phyloP scores from a whole-genome alignment of 2,888 invertebrate species.

The Chrysolina haemoptera region DNA sequence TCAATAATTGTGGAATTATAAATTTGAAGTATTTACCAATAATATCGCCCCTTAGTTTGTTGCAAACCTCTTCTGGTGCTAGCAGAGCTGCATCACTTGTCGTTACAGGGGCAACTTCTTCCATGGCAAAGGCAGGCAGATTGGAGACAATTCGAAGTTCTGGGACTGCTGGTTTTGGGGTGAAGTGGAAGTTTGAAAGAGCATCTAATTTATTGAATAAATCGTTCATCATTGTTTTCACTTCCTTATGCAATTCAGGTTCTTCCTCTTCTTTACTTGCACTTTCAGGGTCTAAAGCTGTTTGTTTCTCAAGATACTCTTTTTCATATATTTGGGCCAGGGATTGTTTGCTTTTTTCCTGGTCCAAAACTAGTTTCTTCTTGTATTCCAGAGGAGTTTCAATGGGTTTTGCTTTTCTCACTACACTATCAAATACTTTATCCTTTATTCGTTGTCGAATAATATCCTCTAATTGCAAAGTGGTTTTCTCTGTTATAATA shows the following conservation, averaged over 20 bases:
- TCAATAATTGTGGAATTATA: not conserved
- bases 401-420: constrained; percentile 86
- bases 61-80: constrained; percentile 93
- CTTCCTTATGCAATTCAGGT: constrained; percentile 84
- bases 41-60: constrained; percentile 72
- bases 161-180: constrained; percentile 87
- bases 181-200: constrained; percentile 94
- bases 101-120: constrained; percentile 95
- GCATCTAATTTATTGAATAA: constrained; percentile 92
- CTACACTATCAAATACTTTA: constrained; percentile 94
- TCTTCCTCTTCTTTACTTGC: constrained; percentile 77
- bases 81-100: constrained; percentile 87
- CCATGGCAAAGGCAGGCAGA: constrained; percentile 91
- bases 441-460: constrained; percentile 94
- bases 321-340: constrained; percentile 95
- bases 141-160: constrained; percentile 94
- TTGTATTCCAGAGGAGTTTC: constrained; percentile 88
- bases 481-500: constrained; percentile 92
- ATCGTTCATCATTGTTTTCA: constrained; percentile 80
- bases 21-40: constrained; percentile 62
- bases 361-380: constrained; percentile 89
- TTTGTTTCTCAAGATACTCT: constrained; percentile 82
- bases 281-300: constrained; percentile 72
- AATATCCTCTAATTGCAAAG: constrained; percentile 88
- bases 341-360: constrained; percentile 94